Evolutionary conservation across 1,140 invertebrate species (phyloP).

Genomic region (Oncopodura yosiiana): DNA sequence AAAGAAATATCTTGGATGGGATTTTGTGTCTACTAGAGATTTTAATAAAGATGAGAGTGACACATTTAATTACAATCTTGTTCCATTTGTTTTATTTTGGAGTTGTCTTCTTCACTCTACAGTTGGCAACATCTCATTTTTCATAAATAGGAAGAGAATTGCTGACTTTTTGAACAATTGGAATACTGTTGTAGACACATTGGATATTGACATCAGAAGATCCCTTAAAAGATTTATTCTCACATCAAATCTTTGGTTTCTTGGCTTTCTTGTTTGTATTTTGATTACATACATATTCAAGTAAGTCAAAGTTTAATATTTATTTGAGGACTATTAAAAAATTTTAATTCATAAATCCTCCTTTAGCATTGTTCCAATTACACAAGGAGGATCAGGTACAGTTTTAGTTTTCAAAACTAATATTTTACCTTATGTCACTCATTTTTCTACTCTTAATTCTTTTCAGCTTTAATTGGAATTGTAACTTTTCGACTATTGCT

Average conservation of each 20-base stretch:
- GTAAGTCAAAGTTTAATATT: slow-evolving; percentile 7
- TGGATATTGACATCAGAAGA: slow-evolving; percentile 12
- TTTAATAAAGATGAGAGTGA: not conserved
- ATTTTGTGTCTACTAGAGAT: not conserved
- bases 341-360: not conserved
- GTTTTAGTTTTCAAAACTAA: too few relatives aligned
- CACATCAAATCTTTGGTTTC: slow-evolving; percentile 7
- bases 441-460: too few relatives aligned
- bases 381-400: slow-evolving; percentile 13
- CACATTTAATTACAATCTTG: slow-evolving; percentile 21
- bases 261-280: slow-evolving; percentile 16
- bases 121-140: slow-evolving; percentile 16
- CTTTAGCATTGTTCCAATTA: slow-evolving; percentile 14
- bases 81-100: slow-evolving; percentile 32
- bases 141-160: slow-evolving; percentile 13
- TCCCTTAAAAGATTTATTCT: slow-evolving; percentile 22
- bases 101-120: slow-evolving; percentile 25
- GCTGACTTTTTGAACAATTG: slow-evolving; percentile 25
- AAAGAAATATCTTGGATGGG: slow-evolving; percentile 1
- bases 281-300: slow-evolving; percentile 9
- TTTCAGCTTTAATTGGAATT: slow-evolving; percentile 14
- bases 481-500: slow-evolving; percentile 22
- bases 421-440: too few relatives aligned
- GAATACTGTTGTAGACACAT: slow-evolving; percentile 13
- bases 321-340: not conserved